Conservation (phyloP, 2,888 invertebrate genomes). For the Nudaria mundana region DNA sequence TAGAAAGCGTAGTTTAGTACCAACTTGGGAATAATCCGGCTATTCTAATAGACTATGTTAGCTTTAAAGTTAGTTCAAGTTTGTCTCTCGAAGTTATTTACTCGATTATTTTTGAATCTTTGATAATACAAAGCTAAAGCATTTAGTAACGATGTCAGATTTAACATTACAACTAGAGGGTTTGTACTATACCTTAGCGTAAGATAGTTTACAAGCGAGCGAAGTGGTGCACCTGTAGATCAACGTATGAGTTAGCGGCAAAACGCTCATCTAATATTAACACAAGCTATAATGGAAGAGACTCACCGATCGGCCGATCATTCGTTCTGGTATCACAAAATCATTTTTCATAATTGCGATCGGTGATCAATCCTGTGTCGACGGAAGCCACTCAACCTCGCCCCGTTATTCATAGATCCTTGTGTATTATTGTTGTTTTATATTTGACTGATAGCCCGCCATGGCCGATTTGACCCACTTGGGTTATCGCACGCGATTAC, state of each 20-base stretch:
- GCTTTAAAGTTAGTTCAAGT: conserved; percentile 8
- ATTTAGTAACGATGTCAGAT: too few species aligned
- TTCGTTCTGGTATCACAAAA: conserved; percentile 44
- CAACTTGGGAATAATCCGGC: conserved; percentile 11
- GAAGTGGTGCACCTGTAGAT: too few species aligned
- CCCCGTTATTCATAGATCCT: conserved; percentile 50
- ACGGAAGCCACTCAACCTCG: conserved; percentile 72
- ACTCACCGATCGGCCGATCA: conserved; percentile 9
- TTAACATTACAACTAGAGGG: too few species aligned
- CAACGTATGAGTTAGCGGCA: too few species aligned
- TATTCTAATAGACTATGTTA: conserved; percentile 23
- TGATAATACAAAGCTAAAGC: too few species aligned
- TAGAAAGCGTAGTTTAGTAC: conserved; percentile 28
- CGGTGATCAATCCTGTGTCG: conserved; percentile 68
- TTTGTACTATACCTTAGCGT: too few species aligned
- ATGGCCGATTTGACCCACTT: conserved; percentile 58
- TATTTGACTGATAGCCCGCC: conserved; percentile 64
- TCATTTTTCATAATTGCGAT: conserved; percentile 76
- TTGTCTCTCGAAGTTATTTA: too few species aligned
- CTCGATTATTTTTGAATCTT: too few species aligned
- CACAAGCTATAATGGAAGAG: conserved; percentile 1
- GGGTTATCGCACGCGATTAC: conserved; percentile 63
- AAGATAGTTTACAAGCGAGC: too few species aligned
- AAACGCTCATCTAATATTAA: background rate
- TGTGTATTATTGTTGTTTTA: conserved; percentile 63